Evolutionary conservation across 2,888 invertebrate genomes (phyloP).

Genomic region (Macaria liturata): DNA sequence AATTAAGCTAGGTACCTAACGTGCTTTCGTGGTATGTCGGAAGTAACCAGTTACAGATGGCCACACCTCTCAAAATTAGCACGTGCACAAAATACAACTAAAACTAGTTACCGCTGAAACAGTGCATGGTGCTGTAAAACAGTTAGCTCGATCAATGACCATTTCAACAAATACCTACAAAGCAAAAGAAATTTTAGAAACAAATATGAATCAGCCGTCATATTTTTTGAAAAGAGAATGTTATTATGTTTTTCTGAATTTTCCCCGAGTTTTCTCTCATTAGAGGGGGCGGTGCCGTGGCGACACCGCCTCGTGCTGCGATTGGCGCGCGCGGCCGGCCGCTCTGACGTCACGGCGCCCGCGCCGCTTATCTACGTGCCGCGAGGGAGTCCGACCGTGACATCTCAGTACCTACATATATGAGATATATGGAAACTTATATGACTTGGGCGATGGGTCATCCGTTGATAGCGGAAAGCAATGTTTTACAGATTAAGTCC

Average conservation of each 20-base stretch:
- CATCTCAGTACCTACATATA: conserved; percentile 26
- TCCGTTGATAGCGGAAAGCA: too few species aligned
- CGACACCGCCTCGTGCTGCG: conserved; percentile 59
- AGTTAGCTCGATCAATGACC: too few species aligned
- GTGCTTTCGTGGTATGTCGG: too few species aligned
- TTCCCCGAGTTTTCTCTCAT: conserved; percentile 70
- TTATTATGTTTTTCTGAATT: conserved; percentile 2
- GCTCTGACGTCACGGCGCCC: conserved; percentile 74
- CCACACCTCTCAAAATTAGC: too few species aligned
- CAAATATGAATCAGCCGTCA: neutral
- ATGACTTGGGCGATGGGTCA: neutral
- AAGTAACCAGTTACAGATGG: too few species aligned
- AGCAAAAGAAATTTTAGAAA: too few species aligned
- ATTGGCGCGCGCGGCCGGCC: conserved; percentile 70
- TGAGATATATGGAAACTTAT: neutral
- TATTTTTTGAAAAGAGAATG: neutral
- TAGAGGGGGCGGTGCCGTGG: conserved; percentile 69
- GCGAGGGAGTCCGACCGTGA: conserved; percentile 47
- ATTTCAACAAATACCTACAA: too few species aligned
- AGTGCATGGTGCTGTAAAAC: too few species aligned
- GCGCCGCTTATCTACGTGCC: conserved; percentile 56
- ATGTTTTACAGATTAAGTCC: too few species aligned
- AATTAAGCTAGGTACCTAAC: too few species aligned
- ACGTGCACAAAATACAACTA: too few species aligned
- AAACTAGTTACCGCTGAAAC: too few species aligned